phyloP scores from a whole-genome alignment of 2,113 vertebrate species.

The Podocnemis expansa region DNA sequence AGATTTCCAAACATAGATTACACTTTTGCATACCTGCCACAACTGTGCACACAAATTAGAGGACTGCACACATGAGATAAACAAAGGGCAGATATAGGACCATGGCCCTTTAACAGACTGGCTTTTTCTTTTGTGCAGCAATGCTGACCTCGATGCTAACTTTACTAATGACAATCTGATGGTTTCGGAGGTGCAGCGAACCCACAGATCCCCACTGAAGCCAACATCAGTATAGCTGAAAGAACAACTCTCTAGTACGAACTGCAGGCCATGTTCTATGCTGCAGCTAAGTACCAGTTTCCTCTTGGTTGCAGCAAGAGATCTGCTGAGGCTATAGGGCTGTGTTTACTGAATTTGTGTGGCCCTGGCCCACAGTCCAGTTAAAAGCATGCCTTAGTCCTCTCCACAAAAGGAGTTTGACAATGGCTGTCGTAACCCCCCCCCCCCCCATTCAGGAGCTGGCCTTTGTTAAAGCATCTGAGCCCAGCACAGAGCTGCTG shows the following conservation, averaged over 20 bases:
- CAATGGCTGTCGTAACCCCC: constrained; percentile 20
- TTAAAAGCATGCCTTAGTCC: not conserved
- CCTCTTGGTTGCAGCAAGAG: not conserved
- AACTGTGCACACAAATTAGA: not conserved
- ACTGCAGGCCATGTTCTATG: not conserved
- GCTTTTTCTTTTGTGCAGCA: accelerated
- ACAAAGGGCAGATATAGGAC: not conserved
- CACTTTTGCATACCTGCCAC: too few species aligned
- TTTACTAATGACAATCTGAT: too few species aligned
- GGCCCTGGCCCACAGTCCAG: not conserved
- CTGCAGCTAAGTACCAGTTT: not conserved
- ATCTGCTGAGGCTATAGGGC: not conserved
- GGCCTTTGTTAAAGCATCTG: constrained; percentile 55
- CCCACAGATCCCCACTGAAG: not conserved
- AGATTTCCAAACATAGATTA: not conserved
- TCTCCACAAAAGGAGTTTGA: not conserved
- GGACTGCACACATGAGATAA: not conserved
- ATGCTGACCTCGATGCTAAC: too few species aligned
- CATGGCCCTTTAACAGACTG: not conserved
- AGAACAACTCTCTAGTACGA: not conserved
- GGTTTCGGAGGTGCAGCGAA: accelerated
- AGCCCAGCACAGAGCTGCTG: constrained; percentile 47
- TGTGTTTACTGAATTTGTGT: not conserved
- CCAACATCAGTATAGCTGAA: not conserved
- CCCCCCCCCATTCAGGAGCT: not conserved